Evolutionary conservation across 92 coral and sea anemone species (phyloP), one percentile per base, ranked within the genome.

Genomic region (Bergia sp.): DNA sequence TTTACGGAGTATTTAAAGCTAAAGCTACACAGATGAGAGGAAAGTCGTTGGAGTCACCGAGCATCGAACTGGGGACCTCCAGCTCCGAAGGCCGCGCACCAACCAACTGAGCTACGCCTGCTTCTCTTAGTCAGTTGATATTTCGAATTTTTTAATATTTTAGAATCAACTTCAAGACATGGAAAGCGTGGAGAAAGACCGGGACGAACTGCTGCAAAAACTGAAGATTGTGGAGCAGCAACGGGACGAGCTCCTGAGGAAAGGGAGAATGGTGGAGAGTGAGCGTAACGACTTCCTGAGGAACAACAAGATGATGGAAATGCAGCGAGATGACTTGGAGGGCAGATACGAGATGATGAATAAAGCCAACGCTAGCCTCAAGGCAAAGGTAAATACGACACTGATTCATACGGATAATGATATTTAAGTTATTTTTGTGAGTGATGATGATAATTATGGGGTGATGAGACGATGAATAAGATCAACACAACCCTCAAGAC

Each of bases 271-370:
- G 86, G 99, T 97, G 49, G 99, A 97, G 88, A 89, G 97, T 23
- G 98, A 97, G 81, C 85, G 99, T 53, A 97, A 97, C 81, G 97
- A 97, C 86, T 97, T 97, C 85, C 91, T 94, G 58, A 93, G 98
- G 71, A 97, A 93, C 89, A 97, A 94, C 93, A 97, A 97, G 81
- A 90, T 97, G 20, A 97, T 97, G 94, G 98, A 95, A 76, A 94
- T 94, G 96, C 99, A 97, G 74, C 91, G 90, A 23, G 99, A 94
- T 80, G 98, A 97, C 80, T 79, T 95, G 78, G 98, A 97, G 49
- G 91, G 90, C 18, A 94, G 98, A 88, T 96, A 95, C 84, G 93
- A 91, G 9, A 81, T 92, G 83, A 92, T 95, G 39, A 95, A 94
- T 76, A 93, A 96, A 86, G 84, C 95, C 39, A 97, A 92, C 79